phyloP scores from a whole-genome alignment of 2,113 vertebrate genomes.

The Nyctibius bracteatus region DNA sequence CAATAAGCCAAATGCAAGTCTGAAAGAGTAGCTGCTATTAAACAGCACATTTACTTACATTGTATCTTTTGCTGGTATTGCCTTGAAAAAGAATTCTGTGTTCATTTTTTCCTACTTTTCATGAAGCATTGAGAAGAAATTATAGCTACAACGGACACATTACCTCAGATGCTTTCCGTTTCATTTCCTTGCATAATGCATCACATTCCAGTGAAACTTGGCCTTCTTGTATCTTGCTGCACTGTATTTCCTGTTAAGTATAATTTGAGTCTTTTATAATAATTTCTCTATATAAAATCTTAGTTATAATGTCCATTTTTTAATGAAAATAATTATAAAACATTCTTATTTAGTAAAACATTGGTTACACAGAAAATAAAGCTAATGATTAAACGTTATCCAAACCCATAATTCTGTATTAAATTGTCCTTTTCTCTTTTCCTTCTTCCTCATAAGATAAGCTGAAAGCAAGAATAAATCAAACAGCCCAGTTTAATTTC shows the following conservation, averaged over 20 bases:
- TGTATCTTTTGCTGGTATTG: neutral
- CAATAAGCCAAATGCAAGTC: neutral
- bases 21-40: neutral
- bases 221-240: constrained; percentile 73
- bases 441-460: neutral
- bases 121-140: neutral
- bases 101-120: neutral
- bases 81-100: neutral
- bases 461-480: neutral
- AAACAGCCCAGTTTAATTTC: neutral
- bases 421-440: neutral
- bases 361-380: neutral
- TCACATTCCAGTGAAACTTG: constrained; percentile 82
- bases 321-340: neutral
- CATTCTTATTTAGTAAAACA: neutral
- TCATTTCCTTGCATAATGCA: constrained; percentile 82
- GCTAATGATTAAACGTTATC: neutral
- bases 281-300: neutral
- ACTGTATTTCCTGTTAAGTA: constrained; percentile 80
- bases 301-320: neutral
- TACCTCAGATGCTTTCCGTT: constrained; percentile 87
- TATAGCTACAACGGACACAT: neutral
- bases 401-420: neutral
- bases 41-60: neutral
- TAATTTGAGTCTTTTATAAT: constrained; percentile 3